phyloP scores from a whole-genome alignment of 2,797 vertebrate species.

The Sorex maritimensis region DNA sequence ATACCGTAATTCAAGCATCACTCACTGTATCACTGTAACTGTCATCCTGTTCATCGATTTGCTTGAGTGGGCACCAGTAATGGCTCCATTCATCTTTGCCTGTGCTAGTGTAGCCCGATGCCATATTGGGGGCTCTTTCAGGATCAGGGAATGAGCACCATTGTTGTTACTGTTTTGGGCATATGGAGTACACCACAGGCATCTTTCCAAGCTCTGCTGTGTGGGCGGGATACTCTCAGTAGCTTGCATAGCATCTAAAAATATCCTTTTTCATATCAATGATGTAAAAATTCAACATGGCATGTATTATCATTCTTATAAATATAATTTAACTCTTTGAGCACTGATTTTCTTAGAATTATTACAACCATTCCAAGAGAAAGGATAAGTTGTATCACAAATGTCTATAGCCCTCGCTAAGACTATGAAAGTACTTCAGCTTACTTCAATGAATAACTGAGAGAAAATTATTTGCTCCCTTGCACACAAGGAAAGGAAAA shows the following conservation, averaged over 20 bases:
- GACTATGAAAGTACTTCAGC: slow-evolving; percentile 33
- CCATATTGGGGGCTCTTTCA: no score
- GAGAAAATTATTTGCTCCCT: neutral
- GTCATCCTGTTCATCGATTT: no score
- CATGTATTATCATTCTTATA: neutral
- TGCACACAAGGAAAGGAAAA: neutral
- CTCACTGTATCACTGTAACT: no score
- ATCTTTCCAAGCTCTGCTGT: no score
- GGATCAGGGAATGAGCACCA: no score
- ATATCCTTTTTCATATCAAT: neutral
- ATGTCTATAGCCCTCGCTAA: neutral
- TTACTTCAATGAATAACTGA: neutral
- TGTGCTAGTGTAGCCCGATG: no score
- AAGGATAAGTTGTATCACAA: neutral
- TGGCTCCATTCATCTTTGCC: no score
- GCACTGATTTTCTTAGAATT: neutral
- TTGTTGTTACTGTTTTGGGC: no score
- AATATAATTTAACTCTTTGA: neutral
- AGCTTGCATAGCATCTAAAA: neutral
- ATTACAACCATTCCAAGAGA: neutral
- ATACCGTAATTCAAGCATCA: neutral
- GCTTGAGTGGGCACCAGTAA: no score
- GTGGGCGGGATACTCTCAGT: no score
- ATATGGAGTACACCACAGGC: no score
- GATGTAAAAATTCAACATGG: neutral